phyloP scores from a whole-genome alignment of 2,113 vertebrate genomes.

The Gallinago jamesoni region DNA sequence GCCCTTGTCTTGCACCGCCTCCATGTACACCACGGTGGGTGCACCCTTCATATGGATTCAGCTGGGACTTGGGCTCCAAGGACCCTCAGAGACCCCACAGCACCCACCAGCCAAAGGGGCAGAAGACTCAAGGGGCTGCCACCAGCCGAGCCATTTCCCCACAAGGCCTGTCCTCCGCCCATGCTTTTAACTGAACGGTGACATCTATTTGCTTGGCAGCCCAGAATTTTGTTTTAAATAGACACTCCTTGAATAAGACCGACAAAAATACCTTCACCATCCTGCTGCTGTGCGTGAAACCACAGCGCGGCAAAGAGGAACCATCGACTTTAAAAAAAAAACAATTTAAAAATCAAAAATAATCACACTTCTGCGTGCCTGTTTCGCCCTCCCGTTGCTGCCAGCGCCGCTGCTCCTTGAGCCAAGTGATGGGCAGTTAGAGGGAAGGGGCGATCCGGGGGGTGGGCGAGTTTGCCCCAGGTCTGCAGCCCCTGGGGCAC shows the following conservation, averaged over 20 bases:
- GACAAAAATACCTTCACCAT: neutral
- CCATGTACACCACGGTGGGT: rapidly evolving
- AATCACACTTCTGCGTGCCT: neutral
- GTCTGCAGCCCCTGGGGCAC: neutral
- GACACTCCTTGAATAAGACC: neutral
- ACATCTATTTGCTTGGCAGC: neutral
- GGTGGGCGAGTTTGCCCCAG: neutral
- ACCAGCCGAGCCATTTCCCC: neutral
- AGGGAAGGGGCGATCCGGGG: neutral
- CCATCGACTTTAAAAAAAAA: neutral
- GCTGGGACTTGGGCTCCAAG: rapidly evolving
- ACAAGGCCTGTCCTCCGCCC: rapidly evolving
- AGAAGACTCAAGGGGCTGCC: neutral
- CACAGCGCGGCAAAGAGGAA: constrained; percentile 21
- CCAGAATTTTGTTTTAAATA: neutral
- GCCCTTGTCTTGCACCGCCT: neutral
- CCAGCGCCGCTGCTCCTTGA: neutral
- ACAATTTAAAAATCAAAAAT: neutral
- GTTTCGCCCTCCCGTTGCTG: neutral
- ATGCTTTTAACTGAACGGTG: neutral
- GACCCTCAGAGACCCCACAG: neutral
- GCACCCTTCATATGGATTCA: rapidly evolving
- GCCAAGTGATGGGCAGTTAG: rapidly evolving
- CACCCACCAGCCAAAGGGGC: neutral
- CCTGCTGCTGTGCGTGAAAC: constrained; percentile 7